Base-by-base conservation (phyloP, 1,140 invertebrate genomes). In the Hirudo medicinalis region DNA sequence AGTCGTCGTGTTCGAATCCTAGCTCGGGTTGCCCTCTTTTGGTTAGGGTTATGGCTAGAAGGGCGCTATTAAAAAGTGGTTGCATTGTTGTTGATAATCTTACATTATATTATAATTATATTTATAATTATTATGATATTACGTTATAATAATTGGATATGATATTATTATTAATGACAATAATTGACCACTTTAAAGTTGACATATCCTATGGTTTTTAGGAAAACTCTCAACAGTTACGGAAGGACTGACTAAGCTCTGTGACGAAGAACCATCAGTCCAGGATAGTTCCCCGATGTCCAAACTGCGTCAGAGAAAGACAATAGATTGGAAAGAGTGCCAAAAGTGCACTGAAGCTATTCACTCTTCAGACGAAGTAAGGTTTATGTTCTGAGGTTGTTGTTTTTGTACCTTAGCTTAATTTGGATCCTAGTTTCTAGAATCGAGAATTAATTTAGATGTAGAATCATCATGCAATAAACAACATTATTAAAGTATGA, bases 361-460 rank as follows among this genome's bases (percentile, higher is more conserved):
- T 71, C 70, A 71, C 22, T 71, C 70, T 43, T 71, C 70, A 6
- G 70, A 71, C 43, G 70, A 71, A 22, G 70, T 71, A 66, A 32
- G 54, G 32, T 36, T 36, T 36, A 36, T 6, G 32, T 3, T 36
- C 6, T 36, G 32, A 36, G 32, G 32, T 36, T 6, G 32, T 36
- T 36, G 32, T 36, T 36, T 36, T 36, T 36, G 32, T 36, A 36
- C 6, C 32, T n/a, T n/a, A 36, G 32, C 32, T 36, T 36, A 36
- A 36, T 36, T 36, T 36, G 32, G 32, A 36, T 36, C 6, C 32
- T 36, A 17, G 43, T 49, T 49, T 17, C 43, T 49, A 15, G 43
- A 49, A 49, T 15, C 43, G 0, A 17, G 15, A 40, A 49, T 15
- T 49, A 49, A 17, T 49, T 13, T 49, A 40, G 40, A 40, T 40